Conservation (phyloP, 1,140 invertebrate species). For the Solenopsis invicta region DNA sequence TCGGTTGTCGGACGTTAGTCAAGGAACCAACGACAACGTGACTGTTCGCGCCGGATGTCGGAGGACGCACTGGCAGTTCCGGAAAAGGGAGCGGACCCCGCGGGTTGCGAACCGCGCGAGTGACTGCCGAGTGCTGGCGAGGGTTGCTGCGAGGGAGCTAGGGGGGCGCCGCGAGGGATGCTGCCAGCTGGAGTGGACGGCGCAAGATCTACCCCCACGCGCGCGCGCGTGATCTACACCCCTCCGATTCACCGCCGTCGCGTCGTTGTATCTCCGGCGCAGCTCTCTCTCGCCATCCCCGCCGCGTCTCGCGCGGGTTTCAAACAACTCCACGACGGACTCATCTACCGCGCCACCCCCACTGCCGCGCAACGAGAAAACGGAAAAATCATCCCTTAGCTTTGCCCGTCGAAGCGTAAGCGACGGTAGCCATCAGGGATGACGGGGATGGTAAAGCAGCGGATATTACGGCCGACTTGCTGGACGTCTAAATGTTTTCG, state of each 20-base stretch:
- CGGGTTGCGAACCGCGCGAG: constrained; percentile 84
- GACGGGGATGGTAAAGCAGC: constrained; percentile 46
- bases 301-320: constrained; percentile 40
- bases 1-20: background rate
- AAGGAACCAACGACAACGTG: constrained; percentile 23
- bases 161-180: constrained; percentile 82
- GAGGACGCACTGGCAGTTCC: constrained; percentile 30
- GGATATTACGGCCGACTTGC: constrained; percentile 65
- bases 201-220: constrained; percentile 84
- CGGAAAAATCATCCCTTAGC: constrained; percentile 68
- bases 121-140: constrained; percentile 82
- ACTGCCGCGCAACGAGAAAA: constrained; percentile 42
- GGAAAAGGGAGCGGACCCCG: constrained; percentile 76
- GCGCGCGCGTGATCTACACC: constrained; percentile 60
- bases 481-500: constrained; percentile 54
- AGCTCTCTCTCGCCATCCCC: constrained; percentile 35
- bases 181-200: constrained; percentile 84
- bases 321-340: constrained; percentile 69
- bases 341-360: constrained; percentile 42
- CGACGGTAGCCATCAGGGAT: constrained; percentile 41
- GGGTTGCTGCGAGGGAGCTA: constrained; percentile 68
- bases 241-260: constrained; percentile 55
- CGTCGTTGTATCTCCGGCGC: constrained; percentile 66
- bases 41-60: constrained; percentile 17
- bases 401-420: constrained; percentile 64